Evolutionary conservation across 2,113 vertebrate genomes (phyloP).

Genomic region (Xiphorhynchus elegans): DNA sequence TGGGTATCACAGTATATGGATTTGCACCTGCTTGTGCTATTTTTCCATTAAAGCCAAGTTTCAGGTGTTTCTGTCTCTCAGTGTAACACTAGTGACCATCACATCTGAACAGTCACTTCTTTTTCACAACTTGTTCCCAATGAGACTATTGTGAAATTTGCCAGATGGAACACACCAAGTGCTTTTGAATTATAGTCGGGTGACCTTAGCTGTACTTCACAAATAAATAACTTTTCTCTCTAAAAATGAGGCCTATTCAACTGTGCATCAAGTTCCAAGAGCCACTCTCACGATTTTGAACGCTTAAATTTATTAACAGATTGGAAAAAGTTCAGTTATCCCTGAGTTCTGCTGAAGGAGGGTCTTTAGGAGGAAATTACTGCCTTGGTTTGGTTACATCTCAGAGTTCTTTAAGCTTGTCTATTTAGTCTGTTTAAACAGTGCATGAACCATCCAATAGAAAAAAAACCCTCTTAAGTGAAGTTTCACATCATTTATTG

Average conservation of each 20-base stretch:
- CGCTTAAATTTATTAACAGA: background rate
- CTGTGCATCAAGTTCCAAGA: background rate
- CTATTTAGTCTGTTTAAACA: background rate
- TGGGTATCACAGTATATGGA: background rate
- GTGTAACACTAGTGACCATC: background rate
- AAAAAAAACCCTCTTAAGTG: rapidly evolving
- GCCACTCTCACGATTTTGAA: background rate
- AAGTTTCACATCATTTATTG: background rate
- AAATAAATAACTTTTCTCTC: background rate
- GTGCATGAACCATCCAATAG: background rate
- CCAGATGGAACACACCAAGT: background rate
- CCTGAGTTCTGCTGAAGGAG: background rate
- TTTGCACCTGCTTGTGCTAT: background rate
- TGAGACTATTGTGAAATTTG: background rate
- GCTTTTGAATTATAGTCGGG: background rate
- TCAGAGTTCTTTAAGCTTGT: background rate
- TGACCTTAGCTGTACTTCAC: background rate
- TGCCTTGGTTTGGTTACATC: background rate
- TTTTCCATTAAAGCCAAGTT: background rate
- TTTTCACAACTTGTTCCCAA: background rate
- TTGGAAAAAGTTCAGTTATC: background rate
- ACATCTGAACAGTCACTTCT: background rate
- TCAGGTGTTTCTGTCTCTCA: background rate
- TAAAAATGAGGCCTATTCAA: background rate
- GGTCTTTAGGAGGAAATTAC: background rate